A percentile compares a stretch with the other conserved stretches of the same genome.
Evolutionary conservation across 1,140 invertebrate species (phyloP).

Genomic region (Aphelinus certus): DNA sequence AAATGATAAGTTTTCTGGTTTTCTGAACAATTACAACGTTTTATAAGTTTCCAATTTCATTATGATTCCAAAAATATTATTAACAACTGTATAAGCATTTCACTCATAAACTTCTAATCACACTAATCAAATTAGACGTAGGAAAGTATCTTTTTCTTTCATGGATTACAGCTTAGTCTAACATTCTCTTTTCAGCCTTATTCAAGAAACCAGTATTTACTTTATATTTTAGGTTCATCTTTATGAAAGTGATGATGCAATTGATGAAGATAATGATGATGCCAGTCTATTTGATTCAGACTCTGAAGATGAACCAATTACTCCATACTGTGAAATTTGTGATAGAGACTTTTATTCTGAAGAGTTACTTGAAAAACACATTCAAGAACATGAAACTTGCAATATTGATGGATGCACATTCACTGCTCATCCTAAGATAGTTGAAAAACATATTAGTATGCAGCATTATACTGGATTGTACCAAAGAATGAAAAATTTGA

Average conservation of each 20-base stretch:
- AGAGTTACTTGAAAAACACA: constrained; percentile 72
- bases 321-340: constrained; percentile 77
- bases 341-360: constrained; percentile 74
- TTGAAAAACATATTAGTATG: constrained; percentile 81
- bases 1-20: constrained; percentile 38
- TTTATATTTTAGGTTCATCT: constrained; percentile 53
- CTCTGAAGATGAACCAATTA: constrained; percentile 20
- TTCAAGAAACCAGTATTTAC: constrained; percentile 31
- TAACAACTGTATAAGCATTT: too few species aligned
- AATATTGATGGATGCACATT: constrained; percentile 84
- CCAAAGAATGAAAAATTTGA: constrained; percentile 76
- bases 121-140: not conserved
- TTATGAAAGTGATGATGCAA: constrained; percentile 49
- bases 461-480: constrained; percentile 84
- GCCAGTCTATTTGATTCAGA: constrained; percentile 41
- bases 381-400: constrained; percentile 76
- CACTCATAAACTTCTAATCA: too few species aligned
- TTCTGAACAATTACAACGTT: constrained; percentile 42
- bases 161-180: constrained; percentile 8
- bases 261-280: constrained; percentile 46
- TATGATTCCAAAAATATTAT: constrained; percentile 21
- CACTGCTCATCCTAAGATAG: constrained; percentile 79
- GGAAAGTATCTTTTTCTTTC: constrained; percentile 43
- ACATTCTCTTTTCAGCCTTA: constrained; percentile 9
- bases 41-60: not conserved